Conservation (phyloP, 37 sponge, comb jelly and placozoan species). For the Axinella damicornis region DNA sequence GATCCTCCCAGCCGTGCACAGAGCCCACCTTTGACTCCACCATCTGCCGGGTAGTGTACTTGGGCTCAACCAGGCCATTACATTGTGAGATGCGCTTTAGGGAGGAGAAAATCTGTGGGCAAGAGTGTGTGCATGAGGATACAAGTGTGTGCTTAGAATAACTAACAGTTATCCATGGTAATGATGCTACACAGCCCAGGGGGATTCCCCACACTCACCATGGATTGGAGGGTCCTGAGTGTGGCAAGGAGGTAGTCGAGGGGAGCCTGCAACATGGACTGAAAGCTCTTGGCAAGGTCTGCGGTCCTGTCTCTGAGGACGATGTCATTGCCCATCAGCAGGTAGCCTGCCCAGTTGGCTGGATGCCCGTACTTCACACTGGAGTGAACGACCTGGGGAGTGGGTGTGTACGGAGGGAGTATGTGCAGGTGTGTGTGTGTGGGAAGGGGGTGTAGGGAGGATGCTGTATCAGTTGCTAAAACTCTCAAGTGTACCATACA, state of each 20-base stretch:
- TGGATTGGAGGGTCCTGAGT: slow-evolving; percentile 61
- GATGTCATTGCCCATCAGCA: slow-evolving; percentile 86
- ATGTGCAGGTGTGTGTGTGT: no score
- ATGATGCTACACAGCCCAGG: no score
- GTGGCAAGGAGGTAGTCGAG: slow-evolving; percentile 75
- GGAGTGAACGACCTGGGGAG: slow-evolving; percentile 61
- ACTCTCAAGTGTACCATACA: no score
- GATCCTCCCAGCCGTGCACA: slow-evolving; percentile 86
- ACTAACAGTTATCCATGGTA: no score
- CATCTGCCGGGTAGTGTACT: slow-evolving; percentile 54
- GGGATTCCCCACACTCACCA: slow-evolving; percentile 49
- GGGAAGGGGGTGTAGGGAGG: no score
- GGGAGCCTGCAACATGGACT: slow-evolving; percentile 71
- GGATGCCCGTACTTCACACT: slow-evolving; percentile 82
- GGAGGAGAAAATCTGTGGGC: slow-evolving; percentile 48
- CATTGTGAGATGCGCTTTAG: slow-evolving; percentile 59
- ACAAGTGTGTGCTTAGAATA: no score
- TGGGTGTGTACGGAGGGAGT: not conserved
- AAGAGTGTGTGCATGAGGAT: no score
- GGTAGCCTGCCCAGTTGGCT: slow-evolving; percentile 90
- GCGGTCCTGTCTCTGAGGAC: slow-evolving; percentile 69
- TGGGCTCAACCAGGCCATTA: slow-evolving; percentile 64
- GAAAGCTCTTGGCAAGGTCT: slow-evolving; percentile 56
- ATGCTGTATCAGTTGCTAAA: no score
- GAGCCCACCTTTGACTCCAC: slow-evolving; percentile 74